phyloP scores from a whole-genome alignment of 35 echinoderm and acorn worm genomes.

The Chiridota heheva region DNA sequence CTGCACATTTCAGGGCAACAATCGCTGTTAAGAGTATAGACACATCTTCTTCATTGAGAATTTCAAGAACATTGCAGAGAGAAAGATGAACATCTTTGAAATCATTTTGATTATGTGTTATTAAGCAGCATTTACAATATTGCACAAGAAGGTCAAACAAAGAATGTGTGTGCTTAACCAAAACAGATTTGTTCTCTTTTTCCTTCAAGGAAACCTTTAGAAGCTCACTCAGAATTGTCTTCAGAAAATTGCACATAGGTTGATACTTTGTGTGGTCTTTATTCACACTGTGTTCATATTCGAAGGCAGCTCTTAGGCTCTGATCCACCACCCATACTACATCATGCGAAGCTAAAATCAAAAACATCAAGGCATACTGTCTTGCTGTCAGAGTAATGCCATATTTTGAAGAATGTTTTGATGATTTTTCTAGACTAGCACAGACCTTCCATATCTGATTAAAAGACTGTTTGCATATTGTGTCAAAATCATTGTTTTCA shows the following conservation, averaged over 20 bases:
- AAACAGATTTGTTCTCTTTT: background rate
- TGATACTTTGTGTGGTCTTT: conserved; percentile 26
- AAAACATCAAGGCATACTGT: conserved; percentile 48
- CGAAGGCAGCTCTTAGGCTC: conserved; percentile 45
- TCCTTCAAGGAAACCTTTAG: conserved; percentile 3
- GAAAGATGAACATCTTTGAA: background rate
- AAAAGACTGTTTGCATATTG: conserved; percentile 75
- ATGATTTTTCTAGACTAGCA: conserved; percentile 63
- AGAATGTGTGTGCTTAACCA: conserved; percentile 8
- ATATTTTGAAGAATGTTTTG: conserved; percentile 55
- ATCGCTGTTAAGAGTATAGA: conserved; percentile 9
- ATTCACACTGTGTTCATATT: conserved; percentile 57
- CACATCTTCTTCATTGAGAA: background rate
- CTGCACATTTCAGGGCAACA: background rate
- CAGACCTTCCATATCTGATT: conserved; percentile 85
- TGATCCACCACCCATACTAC: conserved; percentile 64
- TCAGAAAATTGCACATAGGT: conserved; percentile 49
- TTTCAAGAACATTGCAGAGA: conserved; percentile 13
- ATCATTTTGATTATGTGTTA: background rate
- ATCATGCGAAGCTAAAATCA: conserved; percentile 68
- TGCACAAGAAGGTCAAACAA: conserved; percentile 66
- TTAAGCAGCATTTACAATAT: conserved; percentile 52
- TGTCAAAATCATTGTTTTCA: conserved; percentile 82
- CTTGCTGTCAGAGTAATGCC: conserved; percentile 53
- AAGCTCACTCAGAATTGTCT: conserved; percentile 31